Evolutionary conservation across 2,888 invertebrate genomes (phyloP), one percentile per base, ranked within the genome.

Genomic region (Heliconius aoede): DNA sequence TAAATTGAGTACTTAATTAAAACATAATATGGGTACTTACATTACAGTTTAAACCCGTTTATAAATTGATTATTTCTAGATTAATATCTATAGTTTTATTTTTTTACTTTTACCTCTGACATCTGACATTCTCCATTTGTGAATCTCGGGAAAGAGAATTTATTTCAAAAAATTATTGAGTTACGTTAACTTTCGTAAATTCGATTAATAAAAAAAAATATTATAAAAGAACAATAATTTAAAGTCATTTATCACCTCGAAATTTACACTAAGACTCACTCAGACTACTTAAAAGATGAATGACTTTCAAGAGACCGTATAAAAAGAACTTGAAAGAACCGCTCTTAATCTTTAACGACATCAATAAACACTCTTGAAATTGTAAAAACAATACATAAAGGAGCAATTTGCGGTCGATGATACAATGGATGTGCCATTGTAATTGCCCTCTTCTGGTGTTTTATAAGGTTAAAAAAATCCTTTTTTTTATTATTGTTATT

Each of bases 241-340:
- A 11, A 28, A 21, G 11, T 55, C 30, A 30, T 30, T 15, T 46
- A 68, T 51, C 28, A 28, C 51, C 68, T 24, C 51, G 51, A 68
- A 68, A 51, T 69, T 55, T 69, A 69, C 32, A 55, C 8, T 55
- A 24, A 55, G 32, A 18, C 69, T 69, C 55, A 69, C 55, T 55
- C 30, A 32, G 69, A 32, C 69, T 55, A 69, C 69, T 69, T 69
- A 69, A 69, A 69, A 69, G 69, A 69, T 69, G 69, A 69, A 69
- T 30, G 69, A 69, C 55, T 51, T 55, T 69, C 69, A 55, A 69
- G 69, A 69, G 69, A 69, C 55, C 62, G 71, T 71, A 71, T 55
- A 61, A 51, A 65, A 75, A 71, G 51, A n/a, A 65, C 72, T 61
- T 67, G 74, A 74, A 67, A 58, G 67, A 74, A 74, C 74, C 55